A percentile compares a stretch with the other conserved stretches of the same genome.
Evolutionary conservation across 2,113 vertebrate genomes (phyloP).

Genomic region (Saccopteryx leptura): DNA sequence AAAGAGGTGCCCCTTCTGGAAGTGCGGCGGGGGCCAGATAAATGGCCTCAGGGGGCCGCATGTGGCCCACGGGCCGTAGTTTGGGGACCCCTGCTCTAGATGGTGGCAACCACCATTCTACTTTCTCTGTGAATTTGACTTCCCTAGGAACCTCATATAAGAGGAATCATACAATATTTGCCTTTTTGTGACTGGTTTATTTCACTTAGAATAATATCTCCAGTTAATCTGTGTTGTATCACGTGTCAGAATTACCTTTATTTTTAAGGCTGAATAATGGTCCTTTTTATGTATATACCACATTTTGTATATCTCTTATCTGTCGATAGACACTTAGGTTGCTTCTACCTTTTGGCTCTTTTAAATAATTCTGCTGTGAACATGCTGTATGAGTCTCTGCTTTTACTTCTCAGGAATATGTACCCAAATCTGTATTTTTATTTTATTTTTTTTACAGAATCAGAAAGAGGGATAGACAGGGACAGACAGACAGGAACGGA

Average conservation of each 20-base stretch:
- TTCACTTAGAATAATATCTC: conserved; percentile 37
- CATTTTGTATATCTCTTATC: conserved; percentile 1
- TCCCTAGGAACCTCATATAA: background rate
- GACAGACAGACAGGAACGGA: too few species aligned
- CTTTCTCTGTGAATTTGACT: conserved; percentile 52
- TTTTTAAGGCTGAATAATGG: background rate
- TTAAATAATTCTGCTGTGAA: conserved; percentile 5
- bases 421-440: conserved; percentile 1
- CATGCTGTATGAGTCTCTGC: background rate
- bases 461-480: too few species aligned
- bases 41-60: too few species aligned
- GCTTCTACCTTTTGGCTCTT: background rate
- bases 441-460: background rate
- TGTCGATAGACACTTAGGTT: background rate
- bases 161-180: background rate
- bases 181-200: background rate
- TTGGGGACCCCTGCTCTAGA: background rate
- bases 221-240: background rate
- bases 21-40: too few species aligned
- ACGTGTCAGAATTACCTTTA: conserved; percentile 10
- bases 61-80: too few species aligned
- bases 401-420: background rate
- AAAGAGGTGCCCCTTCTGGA: too few species aligned
- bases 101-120: background rate
- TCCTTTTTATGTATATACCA: background rate